Conservation (phyloP, 2,113 vertebrate species). For the Pteropus alecto region DNA sequence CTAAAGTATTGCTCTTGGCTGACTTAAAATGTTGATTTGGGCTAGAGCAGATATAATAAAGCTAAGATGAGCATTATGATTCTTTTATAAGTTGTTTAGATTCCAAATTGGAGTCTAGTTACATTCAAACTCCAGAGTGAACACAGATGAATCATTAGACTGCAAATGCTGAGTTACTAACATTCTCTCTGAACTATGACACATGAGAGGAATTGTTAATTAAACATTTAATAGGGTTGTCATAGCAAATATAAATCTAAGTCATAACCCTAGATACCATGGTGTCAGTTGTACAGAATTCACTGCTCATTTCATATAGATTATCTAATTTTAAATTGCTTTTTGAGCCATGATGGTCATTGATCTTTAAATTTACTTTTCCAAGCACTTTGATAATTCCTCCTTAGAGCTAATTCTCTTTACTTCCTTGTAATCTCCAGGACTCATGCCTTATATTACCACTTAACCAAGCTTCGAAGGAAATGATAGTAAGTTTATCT, state of each 20-base stretch:
- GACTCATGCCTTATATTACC: background rate
- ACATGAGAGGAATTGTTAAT: background rate
- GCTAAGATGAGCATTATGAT: background rate
- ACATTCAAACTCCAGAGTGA: background rate
- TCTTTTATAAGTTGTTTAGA: conserved; percentile 1
- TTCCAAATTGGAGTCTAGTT: background rate
- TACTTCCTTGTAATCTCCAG: background rate
- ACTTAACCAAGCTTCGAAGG: background rate
- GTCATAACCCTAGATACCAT: background rate
- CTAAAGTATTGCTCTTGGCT: background rate
- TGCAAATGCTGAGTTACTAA: background rate
- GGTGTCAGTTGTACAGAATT: background rate
- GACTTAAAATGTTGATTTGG: conserved; percentile 1
- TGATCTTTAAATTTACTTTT: conserved; percentile 5
- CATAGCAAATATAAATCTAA: background rate
- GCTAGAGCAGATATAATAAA: background rate
- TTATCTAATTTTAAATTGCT: background rate
- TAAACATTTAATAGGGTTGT: background rate
- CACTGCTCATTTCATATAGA: background rate
- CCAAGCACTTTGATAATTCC: background rate
- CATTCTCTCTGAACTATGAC: background rate
- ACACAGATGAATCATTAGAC: background rate
- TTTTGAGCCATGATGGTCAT: background rate
- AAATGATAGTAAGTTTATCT: conserved; percentile 1
- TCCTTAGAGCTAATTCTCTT: background rate